Evolutionary conservation across 2,113 vertebrate genomes (phyloP).

Genomic region (Anguilla rostrata): DNA sequence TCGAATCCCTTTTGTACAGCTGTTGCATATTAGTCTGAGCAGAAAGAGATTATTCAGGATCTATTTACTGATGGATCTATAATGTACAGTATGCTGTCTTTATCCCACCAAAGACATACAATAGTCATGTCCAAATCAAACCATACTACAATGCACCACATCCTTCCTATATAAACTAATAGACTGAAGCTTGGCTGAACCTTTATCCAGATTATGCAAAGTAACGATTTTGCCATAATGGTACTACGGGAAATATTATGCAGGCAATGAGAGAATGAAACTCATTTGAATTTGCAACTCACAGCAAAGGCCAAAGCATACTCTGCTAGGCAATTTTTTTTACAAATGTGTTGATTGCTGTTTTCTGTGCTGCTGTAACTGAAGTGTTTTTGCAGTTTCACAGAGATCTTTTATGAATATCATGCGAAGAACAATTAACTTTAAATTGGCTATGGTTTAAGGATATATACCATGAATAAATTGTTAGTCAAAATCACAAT

Average conservation of each 20-base stretch:
- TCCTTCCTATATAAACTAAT: background rate
- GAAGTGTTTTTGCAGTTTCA: background rate
- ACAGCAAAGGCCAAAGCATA: no score
- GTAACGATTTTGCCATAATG: background rate
- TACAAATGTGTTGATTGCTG: background rate
- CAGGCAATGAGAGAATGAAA: no score
- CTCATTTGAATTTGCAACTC: no score
- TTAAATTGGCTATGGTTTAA: no score
- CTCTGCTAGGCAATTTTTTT: no score
- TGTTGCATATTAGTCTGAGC: constrained; percentile 68
- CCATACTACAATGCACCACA: background rate
- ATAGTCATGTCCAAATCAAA: background rate
- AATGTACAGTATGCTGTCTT: background rate
- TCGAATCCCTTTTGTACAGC: constrained; percentile 64
- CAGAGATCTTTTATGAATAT: background rate
- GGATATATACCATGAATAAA: no score
- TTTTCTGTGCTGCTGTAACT: background rate
- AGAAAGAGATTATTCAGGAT: constrained; percentile 46
- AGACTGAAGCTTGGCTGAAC: background rate
- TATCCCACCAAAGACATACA: background rate
- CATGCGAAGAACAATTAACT: no score
- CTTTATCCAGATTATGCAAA: background rate
- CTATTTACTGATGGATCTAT: constrained; percentile 44
- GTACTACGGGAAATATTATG: background rate
- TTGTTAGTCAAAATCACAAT: no score